phyloP scores from a whole-genome alignment of 1,140 invertebrate genomes.

The Cylas formicarius region DNA sequence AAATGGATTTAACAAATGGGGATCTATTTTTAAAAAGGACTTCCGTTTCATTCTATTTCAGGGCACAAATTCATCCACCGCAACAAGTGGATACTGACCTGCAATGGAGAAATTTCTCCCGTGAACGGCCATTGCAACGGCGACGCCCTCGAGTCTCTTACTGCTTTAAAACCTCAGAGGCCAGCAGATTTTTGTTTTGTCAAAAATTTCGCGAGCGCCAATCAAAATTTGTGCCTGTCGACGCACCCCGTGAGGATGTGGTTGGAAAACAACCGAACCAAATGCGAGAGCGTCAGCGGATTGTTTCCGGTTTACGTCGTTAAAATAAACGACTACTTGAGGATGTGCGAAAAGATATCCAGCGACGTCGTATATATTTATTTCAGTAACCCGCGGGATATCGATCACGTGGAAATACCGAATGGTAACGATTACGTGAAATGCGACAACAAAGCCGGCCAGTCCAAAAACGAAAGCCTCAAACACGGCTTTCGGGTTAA shows the following conservation, averaged over 20 bases:
- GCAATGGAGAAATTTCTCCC: slow-evolving; percentile 14
- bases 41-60: too few species aligned
- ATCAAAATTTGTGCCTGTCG: slow-evolving; percentile 19
- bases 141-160: slow-evolving; percentile 13
- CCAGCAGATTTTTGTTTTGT: slow-evolving; percentile 14
- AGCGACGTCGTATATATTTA: slow-evolving; percentile 14
- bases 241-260: slow-evolving; percentile 14
- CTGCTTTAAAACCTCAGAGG: slow-evolving; percentile 12
- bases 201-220: slow-evolving; percentile 12
- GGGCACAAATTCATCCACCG: slow-evolving; percentile 17
- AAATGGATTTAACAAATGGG: too few species aligned
- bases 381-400: slow-evolving; percentile 13
- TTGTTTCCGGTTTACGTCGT: slow-evolving; percentile 13
- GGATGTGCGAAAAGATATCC: slow-evolving; percentile 14
- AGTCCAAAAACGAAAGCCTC: not conserved
- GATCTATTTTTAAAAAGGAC: too few species aligned
- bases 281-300: slow-evolving; percentile 8
- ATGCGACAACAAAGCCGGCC: slow-evolving; percentile 11
- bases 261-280: slow-evolving; percentile 10
- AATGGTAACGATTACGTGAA: slow-evolving; percentile 13
- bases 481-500: slow-evolving; percentile 14
- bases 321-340: slow-evolving; percentile 16
- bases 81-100: slow-evolving; percentile 16
- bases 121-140: slow-evolving; percentile 21
- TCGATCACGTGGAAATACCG: slow-evolving; percentile 17